Conservation (phyloP, 2,113 vertebrate genomes). For the Percina caprodes region DNA sequence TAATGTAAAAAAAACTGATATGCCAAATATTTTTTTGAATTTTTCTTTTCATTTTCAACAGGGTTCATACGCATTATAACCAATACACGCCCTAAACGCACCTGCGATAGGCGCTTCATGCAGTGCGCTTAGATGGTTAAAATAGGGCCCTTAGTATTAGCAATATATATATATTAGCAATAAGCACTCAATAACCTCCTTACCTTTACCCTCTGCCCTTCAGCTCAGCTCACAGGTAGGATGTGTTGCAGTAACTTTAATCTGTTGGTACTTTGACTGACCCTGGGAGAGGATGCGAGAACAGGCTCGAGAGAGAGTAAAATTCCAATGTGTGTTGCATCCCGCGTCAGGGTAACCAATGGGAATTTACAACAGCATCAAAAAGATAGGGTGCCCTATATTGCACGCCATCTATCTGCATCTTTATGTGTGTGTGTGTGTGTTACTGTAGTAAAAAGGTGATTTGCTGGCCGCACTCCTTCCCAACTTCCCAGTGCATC, state of each 20-base stretch:
- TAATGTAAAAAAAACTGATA: too few species aligned
- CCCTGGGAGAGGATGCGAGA: background rate
- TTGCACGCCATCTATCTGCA: slow-evolving; percentile 23
- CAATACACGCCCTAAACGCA: too few species aligned
- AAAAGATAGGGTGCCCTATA: slow-evolving; percentile 54
- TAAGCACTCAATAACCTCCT: slow-evolving; percentile 13
- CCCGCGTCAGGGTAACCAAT: slow-evolving; percentile 35
- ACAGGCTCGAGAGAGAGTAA: background rate
- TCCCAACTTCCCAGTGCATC: slow-evolving; percentile 48
- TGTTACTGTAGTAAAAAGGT: slow-evolving; percentile 61
- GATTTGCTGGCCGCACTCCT: slow-evolving; percentile 57
- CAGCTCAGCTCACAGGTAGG: slow-evolving; percentile 27
- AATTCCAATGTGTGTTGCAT: background rate
- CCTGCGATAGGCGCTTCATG: too few species aligned
- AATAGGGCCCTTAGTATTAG: too few species aligned
- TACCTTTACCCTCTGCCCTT: slow-evolving; percentile 23
- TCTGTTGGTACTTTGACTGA: background rate
- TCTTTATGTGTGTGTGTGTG: slow-evolving; percentile 34
- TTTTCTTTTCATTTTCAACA: too few species aligned
- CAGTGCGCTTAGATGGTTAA: too few species aligned
- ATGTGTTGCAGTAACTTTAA: background rate
- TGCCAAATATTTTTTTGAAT: too few species aligned
- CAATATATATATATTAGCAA: too few species aligned
- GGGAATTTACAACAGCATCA: slow-evolving; percentile 61
- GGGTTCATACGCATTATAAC: too few species aligned